These are phyloP conservation scores for Tachystola acroxantha DNA, from an alignment of 2,888 invertebrate species.

Conservation along the genomic window DNA sequence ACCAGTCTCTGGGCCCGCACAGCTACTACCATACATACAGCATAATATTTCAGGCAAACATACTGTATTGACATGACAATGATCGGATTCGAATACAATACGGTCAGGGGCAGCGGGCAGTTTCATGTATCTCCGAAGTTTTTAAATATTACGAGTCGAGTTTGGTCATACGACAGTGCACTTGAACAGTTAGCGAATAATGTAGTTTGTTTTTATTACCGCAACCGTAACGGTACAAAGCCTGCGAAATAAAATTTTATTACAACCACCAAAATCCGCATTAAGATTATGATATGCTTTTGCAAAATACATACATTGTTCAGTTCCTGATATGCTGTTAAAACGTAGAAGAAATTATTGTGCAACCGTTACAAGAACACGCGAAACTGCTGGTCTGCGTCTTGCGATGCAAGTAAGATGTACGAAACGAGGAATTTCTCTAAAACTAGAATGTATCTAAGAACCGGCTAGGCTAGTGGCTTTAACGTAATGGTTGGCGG, in stretches of 20 bases:
- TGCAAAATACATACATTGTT: constrained; percentile 2
- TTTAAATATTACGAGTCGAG: constrained; percentile 5
- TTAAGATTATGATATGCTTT: constrained; percentile 6
- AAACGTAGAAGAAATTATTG: neutral
- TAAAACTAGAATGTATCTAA: neutral
- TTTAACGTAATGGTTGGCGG: constrained; percentile 1
- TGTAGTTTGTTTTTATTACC: constrained; percentile 6
- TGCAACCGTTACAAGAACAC: constrained; percentile 1
- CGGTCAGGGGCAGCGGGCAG: constrained; percentile 24
- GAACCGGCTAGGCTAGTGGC: neutral
- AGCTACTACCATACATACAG: constrained; percentile 38
- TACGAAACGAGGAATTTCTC: constrained; percentile 3
- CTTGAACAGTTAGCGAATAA: constrained; percentile 17
- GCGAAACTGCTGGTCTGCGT: neutral
- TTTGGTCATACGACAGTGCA: constrained; percentile 2
- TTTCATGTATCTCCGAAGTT: constrained; percentile 6
- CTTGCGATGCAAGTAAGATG: too few species aligned
- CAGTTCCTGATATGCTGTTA: constrained; percentile 2
- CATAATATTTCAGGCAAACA: constrained; percentile 33
- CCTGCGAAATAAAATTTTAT: constrained; percentile 16
- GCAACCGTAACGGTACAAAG: constrained; percentile 20
- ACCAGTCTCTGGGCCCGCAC: constrained; percentile 43
- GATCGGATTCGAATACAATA: constrained; percentile 23
- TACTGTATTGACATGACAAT: constrained; percentile 20
- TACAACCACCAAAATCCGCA: constrained; percentile 7